These are phyloP conservation scores for Sceloporus tristichus DNA, from an alignment of 2,113 vertebrate genomes.

Conservation along the genomic window DNA sequence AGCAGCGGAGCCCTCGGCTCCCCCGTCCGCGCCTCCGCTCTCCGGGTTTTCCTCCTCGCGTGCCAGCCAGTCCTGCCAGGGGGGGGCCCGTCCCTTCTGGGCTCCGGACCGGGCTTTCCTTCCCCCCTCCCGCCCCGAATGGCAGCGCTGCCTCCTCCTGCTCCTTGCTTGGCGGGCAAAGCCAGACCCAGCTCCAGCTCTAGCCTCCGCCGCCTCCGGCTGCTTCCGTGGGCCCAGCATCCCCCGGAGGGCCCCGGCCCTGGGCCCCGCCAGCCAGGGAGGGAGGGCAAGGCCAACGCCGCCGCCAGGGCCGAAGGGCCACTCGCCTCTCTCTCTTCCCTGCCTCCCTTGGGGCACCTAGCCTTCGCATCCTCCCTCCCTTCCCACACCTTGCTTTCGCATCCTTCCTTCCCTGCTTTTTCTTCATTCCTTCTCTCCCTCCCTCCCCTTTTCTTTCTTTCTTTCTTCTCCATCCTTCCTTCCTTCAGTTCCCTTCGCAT, in stretches of 20 bases:
- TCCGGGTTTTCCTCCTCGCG: neutral
- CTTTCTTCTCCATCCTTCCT: no score
- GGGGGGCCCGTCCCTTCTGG: slow-evolving; percentile 11
- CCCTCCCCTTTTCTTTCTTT: neutral
- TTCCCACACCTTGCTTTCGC: neutral
- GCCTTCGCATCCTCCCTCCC: neutral
- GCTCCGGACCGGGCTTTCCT: slow-evolving; percentile 6
- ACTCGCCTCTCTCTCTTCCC: no score
- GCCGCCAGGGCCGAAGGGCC: no score
- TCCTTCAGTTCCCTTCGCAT: no score
- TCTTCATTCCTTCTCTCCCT: neutral
- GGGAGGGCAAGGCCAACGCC: neutral
- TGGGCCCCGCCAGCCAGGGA: no score
- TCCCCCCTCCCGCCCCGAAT: neutral
- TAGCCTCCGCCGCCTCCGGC: slow-evolving; percentile 4
- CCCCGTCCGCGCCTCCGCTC: neutral
- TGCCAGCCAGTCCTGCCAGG: no score
- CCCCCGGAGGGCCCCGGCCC: neutral
- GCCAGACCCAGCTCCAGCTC: neutral
- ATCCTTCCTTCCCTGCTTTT: no score
- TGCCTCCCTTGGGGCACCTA: neutral
- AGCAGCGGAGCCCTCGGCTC: no score
- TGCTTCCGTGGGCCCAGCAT: neutral
- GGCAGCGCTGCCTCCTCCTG: neutral
- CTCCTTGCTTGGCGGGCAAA: slow-evolving; percentile 4